Conservation (phyloP, 2,888 invertebrate genomes). For the Napeogenes sylphis region DNA sequence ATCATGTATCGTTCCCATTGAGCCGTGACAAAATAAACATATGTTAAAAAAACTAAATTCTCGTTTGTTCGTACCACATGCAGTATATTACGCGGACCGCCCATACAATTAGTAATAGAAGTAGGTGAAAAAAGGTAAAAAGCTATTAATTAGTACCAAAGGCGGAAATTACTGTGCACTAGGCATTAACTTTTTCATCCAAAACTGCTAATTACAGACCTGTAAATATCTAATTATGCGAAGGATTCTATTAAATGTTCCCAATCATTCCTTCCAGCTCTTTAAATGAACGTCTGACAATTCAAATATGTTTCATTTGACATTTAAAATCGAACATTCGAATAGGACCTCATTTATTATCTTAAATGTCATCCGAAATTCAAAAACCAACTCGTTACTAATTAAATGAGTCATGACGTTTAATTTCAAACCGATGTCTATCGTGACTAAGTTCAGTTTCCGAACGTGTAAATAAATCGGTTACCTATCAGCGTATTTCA, state of each 20-base stretch:
- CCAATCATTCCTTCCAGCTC: neutral
- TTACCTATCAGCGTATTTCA: conserved; percentile 55
- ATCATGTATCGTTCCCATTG: conserved; percentile 9
- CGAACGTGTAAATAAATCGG: conserved; percentile 51
- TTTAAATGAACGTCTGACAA: neutral
- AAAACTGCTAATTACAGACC: conserved; percentile 22
- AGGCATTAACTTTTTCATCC: conserved; percentile 39
- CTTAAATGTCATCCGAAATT: conserved; percentile 30
- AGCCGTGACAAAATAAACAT: conserved; percentile 12
- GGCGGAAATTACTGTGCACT: conserved; percentile 41
- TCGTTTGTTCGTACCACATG: conserved; percentile 25
- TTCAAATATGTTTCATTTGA: conserved; percentile 27
- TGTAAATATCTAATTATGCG: conserved; percentile 19
- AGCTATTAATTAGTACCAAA: conserved; percentile 42
- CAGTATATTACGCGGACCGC: conserved; percentile 32
- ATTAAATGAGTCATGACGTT: conserved; percentile 30
- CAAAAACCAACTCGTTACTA: conserved; percentile 30
- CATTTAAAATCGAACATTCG: conserved; percentile 29
- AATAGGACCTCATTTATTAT: conserved; percentile 25
- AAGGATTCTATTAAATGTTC: conserved; percentile 14
- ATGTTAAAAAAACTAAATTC: neutral
- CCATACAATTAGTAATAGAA: conserved; percentile 34
- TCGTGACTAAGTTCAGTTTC: conserved; percentile 44
- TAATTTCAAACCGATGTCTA: conserved; percentile 36
- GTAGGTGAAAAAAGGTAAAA: conserved; percentile 36